Evolutionary conservation across 2,113 vertebrate genomes (phyloP).

Genomic region (Lepus timidus): DNA sequence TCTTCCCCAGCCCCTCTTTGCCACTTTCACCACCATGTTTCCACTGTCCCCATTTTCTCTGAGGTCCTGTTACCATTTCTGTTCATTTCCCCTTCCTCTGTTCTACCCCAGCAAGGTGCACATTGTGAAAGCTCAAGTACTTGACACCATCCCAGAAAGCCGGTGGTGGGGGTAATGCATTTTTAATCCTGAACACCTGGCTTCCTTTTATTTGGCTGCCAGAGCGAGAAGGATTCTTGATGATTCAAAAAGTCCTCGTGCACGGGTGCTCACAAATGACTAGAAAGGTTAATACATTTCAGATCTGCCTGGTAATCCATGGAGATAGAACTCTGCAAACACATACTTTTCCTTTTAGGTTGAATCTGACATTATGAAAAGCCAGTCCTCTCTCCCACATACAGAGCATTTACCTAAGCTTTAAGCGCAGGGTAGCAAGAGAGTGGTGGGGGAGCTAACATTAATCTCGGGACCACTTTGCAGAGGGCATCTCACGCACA

Average conservation of each 20-base stretch:
- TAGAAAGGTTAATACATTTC: conserved; percentile 82
- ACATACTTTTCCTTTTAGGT: conserved; percentile 68
- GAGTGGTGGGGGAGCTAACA: background rate
- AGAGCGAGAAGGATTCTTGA: conserved; percentile 69
- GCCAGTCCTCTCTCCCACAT: conserved; percentile 46
- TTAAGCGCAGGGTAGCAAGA: conserved; percentile 51
- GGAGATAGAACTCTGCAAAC: conserved; percentile 74
- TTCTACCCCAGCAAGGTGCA: conserved; percentile 57
- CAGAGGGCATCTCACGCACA: background rate
- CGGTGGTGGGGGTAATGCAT: conserved; percentile 65
- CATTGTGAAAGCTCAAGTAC: conserved; percentile 62
- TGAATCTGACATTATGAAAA: conserved; percentile 76
- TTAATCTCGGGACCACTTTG: background rate
- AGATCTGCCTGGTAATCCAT: conserved; percentile 72
- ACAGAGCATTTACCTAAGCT: conserved; percentile 65
- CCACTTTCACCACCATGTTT: background rate
- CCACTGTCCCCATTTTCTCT: background rate
- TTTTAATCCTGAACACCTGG: conserved; percentile 82
- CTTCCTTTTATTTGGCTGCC: conserved; percentile 72
- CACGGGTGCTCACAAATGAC: conserved; percentile 62
- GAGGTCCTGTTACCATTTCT: conserved; percentile 47
- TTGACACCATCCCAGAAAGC: conserved; percentile 66
- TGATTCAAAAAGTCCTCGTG: conserved; percentile 70
- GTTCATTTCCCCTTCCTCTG: background rate
- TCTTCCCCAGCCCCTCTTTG: background rate